Evolutionary conservation across 2,888 invertebrate species (phyloP).

Genomic region (Macaria notata): DNA sequence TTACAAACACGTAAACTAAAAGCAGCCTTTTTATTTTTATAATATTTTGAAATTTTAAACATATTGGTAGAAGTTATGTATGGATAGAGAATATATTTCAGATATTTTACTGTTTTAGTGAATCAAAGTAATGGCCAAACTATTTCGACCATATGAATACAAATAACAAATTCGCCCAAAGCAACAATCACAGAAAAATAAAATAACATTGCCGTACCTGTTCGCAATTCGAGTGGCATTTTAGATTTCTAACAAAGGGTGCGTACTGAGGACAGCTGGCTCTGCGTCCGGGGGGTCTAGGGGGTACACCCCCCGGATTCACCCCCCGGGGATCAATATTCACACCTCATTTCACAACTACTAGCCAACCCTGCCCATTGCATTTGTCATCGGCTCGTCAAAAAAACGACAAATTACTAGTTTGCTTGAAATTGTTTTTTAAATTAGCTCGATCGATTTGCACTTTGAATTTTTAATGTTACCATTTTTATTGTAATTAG

Average conservation of each 20-base stretch:
- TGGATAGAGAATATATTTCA: too few relatives aligned
- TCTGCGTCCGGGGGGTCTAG: slow-evolving; percentile 55
- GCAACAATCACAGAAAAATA: too few relatives aligned
- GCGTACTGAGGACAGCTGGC: slow-evolving; percentile 60
- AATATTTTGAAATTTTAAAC: too few relatives aligned
- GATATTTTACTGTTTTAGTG: too few relatives aligned
- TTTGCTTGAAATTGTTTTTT: slow-evolving; percentile 36
- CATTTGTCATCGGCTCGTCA: slow-evolving; percentile 62
- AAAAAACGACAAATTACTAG: slow-evolving; percentile 55
- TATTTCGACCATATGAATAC: too few relatives aligned
- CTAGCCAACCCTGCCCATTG: slow-evolving; percentile 54
- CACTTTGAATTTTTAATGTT: slow-evolving; percentile 22
- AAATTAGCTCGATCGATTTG: slow-evolving; percentile 52
- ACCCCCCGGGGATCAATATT: slow-evolving; percentile 77
- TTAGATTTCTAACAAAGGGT: slow-evolving; percentile 58
- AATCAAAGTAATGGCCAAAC: too few relatives aligned
- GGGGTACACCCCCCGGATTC: slow-evolving; percentile 36
- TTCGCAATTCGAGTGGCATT: slow-evolving; percentile 60
- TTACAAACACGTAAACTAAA: too few relatives aligned
- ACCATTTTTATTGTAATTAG: neutral
- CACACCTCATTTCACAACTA: slow-evolving; percentile 79
- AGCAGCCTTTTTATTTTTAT: too few relatives aligned
- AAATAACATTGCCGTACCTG: slow-evolving; percentile 47
- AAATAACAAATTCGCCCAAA: too few relatives aligned
- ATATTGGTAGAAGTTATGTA: too few relatives aligned